Conservation (phyloP, 2,797 vertebrate genomes). For the Sebastes dallii region DNA sequence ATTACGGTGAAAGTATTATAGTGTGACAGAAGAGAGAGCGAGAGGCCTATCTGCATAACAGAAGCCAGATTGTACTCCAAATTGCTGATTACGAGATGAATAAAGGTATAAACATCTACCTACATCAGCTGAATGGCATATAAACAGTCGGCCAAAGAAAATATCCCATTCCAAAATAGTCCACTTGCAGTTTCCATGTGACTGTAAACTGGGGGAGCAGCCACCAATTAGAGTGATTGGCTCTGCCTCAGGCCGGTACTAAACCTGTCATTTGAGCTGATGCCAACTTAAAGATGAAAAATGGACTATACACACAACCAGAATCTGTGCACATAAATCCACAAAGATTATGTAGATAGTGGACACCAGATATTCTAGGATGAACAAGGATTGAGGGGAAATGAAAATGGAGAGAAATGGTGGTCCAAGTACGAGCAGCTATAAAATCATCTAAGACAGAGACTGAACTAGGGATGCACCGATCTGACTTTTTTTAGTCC, state of each 20-base stretch:
- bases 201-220: not conserved
- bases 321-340: not conserved
- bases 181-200: not conserved
- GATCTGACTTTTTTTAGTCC: no score
- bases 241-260: not conserved
- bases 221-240: slow-evolving; percentile 5
- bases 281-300: slow-evolving; percentile 4
- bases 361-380: not conserved
- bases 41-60: not conserved
- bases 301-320: not conserved
- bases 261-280: slow-evolving; percentile 8
- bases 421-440: not conserved
- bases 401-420: not conserved
- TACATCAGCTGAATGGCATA: not conserved
- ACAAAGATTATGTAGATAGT: not conserved
- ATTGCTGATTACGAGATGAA: not conserved
- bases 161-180: not conserved
- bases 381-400: not conserved
- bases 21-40: not conserved
- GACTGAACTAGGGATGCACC: no score
- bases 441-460: not conserved
- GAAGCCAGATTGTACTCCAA: not conserved
- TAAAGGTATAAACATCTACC: not conserved
- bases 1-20: not conserved
- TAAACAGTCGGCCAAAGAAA: not conserved